Evolutionary conservation across 1,140 invertebrate genomes (phyloP), one percentile per base, ranked within the genome.

Genomic region (Bombus balteatus): DNA sequence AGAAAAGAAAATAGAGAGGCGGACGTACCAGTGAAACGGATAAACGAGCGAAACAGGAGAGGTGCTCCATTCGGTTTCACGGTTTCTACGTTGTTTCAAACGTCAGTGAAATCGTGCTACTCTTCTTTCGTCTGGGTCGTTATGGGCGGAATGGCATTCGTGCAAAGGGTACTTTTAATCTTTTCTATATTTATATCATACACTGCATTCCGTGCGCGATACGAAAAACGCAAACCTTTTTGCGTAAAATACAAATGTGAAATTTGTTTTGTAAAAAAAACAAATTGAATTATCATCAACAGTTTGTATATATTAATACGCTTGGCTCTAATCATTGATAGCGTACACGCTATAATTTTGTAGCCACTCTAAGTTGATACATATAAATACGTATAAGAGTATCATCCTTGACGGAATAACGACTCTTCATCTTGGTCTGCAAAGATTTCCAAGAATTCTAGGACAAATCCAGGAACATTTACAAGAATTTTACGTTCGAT

Each of bases 1-100:
- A 41, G 68, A 53, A 73, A 71, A 18, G 59, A 53, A 78, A 81
- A 88, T 34, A 88, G 32, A 88, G 53, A 72, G 70, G 25, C 5
- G 34, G 43, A 87, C 10, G 43, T 32, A 18, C 59, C 37, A 68
- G 28, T 34, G 57, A 53, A 68, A 77, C 28, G 57, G 18, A 53
- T 41, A 59, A 78, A 47, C 28, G 22, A 22, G 78, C 41, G 43
- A 47, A 43, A 25, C 47, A 53, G 47, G 47, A 53, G 47, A 53
- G 39, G 13, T 32, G 15, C n/a, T 41, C 39, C 2, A 37, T 57
- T 65, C 28, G 43, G 10, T 34, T 37, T 37, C 34, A 22, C 25
- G 39, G 39, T 41, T n/a, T 28, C 37, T n/a, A 22, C 28, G 28
- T 43, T n/a, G 39, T 73, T 73, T 41, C 37, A 4, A 71, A n/a